phyloP scores from a whole-genome alignment of 1,140 invertebrate species.

The Megalopta genalis region DNA sequence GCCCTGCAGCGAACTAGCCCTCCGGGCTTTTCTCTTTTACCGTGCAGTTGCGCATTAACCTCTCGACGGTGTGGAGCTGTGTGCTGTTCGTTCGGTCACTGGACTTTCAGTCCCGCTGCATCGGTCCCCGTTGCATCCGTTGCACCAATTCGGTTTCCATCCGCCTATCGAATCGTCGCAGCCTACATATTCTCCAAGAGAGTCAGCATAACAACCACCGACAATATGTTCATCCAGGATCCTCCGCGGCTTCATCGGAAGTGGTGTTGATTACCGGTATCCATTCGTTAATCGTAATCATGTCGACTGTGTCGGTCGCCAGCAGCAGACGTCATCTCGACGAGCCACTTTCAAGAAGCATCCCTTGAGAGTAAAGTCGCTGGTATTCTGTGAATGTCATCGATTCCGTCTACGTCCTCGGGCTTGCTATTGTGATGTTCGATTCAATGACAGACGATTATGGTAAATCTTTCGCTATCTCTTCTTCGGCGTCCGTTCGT shows the following conservation, averaged over 20 bases:
- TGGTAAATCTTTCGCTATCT: conserved; percentile 54
- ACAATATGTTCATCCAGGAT: not conserved
- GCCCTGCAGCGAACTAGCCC: conserved; percentile 49
- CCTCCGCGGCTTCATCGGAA: too few species aligned
- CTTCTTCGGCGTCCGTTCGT: too few species aligned
- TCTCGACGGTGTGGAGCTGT: conserved; percentile 46
- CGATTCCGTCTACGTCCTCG: conserved; percentile 41
- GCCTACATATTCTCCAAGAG: too few species aligned
- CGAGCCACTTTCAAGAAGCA: conserved; percentile 19
- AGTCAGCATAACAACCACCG: not conserved
- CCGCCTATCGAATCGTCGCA: too few species aligned
- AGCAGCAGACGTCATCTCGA: conserved; percentile 52
- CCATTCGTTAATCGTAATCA: conserved; percentile 15
- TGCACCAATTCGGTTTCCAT: not conserved
- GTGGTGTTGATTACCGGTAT: conserved; percentile 1
- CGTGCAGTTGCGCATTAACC: conserved; percentile 68
- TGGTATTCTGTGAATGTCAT: conserved; percentile 16
- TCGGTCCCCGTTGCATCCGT: too few species aligned
- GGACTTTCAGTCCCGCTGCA: conserved; percentile 11
- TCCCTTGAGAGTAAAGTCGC: not conserved
- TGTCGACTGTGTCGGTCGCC: conserved; percentile 49
- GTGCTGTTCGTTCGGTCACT: conserved; percentile 25
- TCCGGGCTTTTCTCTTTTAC: conserved; percentile 47
- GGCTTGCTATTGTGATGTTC: conserved; percentile 74
- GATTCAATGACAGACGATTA: conserved; percentile 69